phyloP scores from a whole-genome alignment of 1,140 invertebrate genomes.

The Venustaconcha ellipsiformis region DNA sequence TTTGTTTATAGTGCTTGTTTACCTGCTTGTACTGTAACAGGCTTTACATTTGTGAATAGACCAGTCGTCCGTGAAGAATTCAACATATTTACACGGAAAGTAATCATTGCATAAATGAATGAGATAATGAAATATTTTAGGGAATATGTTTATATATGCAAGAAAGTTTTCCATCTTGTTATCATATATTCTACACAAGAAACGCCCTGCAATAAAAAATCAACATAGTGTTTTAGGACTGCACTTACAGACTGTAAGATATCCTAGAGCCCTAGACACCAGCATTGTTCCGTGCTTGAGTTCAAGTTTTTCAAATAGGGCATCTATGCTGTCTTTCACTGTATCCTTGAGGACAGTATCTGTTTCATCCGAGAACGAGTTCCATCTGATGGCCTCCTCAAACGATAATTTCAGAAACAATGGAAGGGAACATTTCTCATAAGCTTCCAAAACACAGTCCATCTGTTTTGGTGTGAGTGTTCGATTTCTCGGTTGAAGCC shows the following conservation, averaged over 20 bases:
- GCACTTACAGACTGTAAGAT: slow-evolving; percentile 55
- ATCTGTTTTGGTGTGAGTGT: slow-evolving; percentile 50
- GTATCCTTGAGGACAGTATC: slow-evolving; percentile 49
- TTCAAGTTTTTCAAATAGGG: slow-evolving; percentile 55
- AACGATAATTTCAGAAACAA: slow-evolving; percentile 45
- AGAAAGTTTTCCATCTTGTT: too few species aligned
- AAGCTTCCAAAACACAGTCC: slow-evolving; percentile 45
- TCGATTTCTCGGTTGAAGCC: slow-evolving; percentile 40
- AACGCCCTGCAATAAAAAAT: too few species aligned
- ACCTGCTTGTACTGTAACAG: too few species aligned
- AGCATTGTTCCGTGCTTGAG: slow-evolving; percentile 55
- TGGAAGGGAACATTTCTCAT: slow-evolving; percentile 54
- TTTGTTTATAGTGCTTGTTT: too few species aligned
- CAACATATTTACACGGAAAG: too few species aligned
- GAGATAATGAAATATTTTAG: too few species aligned
- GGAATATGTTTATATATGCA: too few species aligned
- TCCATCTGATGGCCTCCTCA: slow-evolving; percentile 59
- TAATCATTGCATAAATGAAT: too few species aligned
- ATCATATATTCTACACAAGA: too few species aligned
- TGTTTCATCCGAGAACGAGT: slow-evolving; percentile 40
- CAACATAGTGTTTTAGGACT: too few species aligned
- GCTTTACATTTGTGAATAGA: too few species aligned
- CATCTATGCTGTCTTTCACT: slow-evolving; percentile 52
- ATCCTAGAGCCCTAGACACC: slow-evolving; percentile 52
- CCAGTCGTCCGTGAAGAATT: too few species aligned